A percentile compares a stretch with the other conserved stretches of the same genome.
Evolutionary conservation across 2,888 invertebrate species (phyloP).

Genomic region (Drosophila bunnanda): DNA sequence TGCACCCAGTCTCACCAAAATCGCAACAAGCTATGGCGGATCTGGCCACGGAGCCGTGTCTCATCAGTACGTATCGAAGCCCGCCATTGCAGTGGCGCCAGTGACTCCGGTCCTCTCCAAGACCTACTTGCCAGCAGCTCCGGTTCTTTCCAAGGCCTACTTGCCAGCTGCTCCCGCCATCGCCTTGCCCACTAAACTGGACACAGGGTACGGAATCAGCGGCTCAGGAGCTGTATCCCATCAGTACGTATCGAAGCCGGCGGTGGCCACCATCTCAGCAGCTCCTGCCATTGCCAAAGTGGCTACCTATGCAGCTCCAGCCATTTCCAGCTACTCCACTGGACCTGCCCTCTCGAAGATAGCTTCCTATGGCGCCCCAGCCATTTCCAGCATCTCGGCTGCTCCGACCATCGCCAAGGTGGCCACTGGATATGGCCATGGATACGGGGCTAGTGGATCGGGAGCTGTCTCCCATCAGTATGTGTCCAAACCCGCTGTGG

Average conservation of each 20-base stretch:
- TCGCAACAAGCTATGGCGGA: constrained; percentile 34
- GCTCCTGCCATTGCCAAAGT: constrained; percentile 56
- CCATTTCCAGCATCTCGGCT: constrained; percentile 19
- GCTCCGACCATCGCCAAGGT: constrained; percentile 11
- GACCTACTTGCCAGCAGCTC: constrained; percentile 22
- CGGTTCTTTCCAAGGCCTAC: constrained; percentile 20
- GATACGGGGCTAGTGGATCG: constrained; percentile 38
- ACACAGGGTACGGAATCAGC: constrained; percentile 37
- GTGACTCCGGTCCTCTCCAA: constrained; percentile 28
- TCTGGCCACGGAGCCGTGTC: constrained; percentile 32
- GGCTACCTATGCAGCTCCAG: constrained; percentile 54
- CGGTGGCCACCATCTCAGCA: constrained; percentile 47
- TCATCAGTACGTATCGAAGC: constrained; percentile 68
- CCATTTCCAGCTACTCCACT: constrained; percentile 67
- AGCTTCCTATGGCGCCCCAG: constrained; percentile 22
- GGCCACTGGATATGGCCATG: constrained; percentile 8
- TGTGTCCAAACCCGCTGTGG: constrained; percentile 65
- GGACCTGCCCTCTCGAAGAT: constrained; percentile 54
- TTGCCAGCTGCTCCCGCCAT: constrained; percentile 23
- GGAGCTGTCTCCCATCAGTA: constrained; percentile 66
- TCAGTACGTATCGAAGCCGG: constrained; percentile 74
- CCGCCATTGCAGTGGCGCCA: constrained; percentile 53
- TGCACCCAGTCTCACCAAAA: constrained; percentile 47
- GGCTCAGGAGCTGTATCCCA: constrained; percentile 64
- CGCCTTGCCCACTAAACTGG: constrained; percentile 5